Evolutionary conservation across 2,888 invertebrate genomes (phyloP).

Genomic region (Ptychoptera albimana): DNA sequence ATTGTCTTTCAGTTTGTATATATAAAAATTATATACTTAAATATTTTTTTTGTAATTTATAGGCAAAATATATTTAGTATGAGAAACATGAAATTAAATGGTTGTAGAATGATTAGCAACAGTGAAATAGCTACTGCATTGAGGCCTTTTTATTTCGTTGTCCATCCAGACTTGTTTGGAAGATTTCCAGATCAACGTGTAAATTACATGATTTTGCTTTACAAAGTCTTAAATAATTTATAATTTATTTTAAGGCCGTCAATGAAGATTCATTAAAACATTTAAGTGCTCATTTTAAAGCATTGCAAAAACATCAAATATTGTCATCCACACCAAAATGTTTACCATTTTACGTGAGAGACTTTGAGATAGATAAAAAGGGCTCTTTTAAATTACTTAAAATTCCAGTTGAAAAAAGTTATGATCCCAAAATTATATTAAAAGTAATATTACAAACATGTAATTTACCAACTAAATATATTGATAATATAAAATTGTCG

Average conservation of each 20-base stretch:
- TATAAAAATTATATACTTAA: too few species aligned
- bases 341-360: conserved; percentile 64
- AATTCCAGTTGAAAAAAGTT: conserved; percentile 49
- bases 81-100: neutral
- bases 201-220: conserved; percentile 17
- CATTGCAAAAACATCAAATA: conserved; percentile 44
- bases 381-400: conserved; percentile 58
- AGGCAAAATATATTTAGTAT: neutral
- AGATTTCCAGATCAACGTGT: conserved; percentile 80
- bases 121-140: conserved; percentile 81
- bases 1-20: too few species aligned
- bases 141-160: conserved; percentile 86
- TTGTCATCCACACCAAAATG: conserved; percentile 41
- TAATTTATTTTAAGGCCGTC: conserved; percentile 38
- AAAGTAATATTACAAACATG: conserved; percentile 60
- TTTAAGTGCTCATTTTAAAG: conserved; percentile 70
- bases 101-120: conserved; percentile 37
- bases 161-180: conserved; percentile 91
- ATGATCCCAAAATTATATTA: conserved; percentile 55
- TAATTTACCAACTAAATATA: conserved; percentile 71
- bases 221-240: neutral
- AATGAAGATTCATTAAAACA: conserved; percentile 85
- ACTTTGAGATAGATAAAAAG: conserved; percentile 18
- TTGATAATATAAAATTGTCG: conserved; percentile 46
- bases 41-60: too few species aligned